Evolutionary conservation across 1,140 invertebrate genomes (phyloP), one percentile per base, ranked within the genome.

Genomic region (Lordiphosa stackelbergi): DNA sequence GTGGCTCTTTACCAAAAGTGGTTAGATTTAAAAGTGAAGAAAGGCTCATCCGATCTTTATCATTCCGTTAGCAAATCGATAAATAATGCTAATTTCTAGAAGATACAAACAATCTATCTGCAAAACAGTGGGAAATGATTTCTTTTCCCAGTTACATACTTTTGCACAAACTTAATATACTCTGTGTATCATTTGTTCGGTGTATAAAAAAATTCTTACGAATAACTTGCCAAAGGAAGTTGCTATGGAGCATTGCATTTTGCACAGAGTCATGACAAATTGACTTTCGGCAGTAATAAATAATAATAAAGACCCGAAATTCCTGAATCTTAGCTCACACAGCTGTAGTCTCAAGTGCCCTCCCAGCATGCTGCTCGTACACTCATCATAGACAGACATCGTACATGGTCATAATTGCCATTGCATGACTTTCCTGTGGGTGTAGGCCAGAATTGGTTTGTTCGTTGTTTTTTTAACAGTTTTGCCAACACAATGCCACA

Each of bases 191-290:
- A n/a, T n/a, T n/a, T n/a, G n/a, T n/a, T n/a, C n/a, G n/a, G n/a
- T n/a, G n/a, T n/a, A 16, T 22, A 22, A 28, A 28, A 28, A 41
- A 57, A 7, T 8, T 12, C 3, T 51, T 51, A 34, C 24, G 36
- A 45, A 38, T 8, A 16, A 43, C 7, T 12, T 5, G 4, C 40
- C 2, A 38, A 8, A 31, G 7, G 28, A 31, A 11, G 45, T 46
- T 66, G 46, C 4, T 64, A 12, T 28, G 9, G 7, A 38, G 16
- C 51, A 31, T 11, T 13, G 36, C 47, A 46, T 28, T 9, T 22
- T 43, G 59, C 61, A 64, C 49, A 49, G 54, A 9, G 60, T 36
- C 40, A 34, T 63, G 61, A 28, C 61, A 51, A 66, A 47, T 47
- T 66, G 24, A 45, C 53, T 66, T 66, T 66, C 8, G 3, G n/a